Percentiles rank a stretch among this genome's conserved stretches.
phyloP scores from a whole-genome alignment of 2,797 vertebrate genomes.

The Onychomys arenicola region DNA sequence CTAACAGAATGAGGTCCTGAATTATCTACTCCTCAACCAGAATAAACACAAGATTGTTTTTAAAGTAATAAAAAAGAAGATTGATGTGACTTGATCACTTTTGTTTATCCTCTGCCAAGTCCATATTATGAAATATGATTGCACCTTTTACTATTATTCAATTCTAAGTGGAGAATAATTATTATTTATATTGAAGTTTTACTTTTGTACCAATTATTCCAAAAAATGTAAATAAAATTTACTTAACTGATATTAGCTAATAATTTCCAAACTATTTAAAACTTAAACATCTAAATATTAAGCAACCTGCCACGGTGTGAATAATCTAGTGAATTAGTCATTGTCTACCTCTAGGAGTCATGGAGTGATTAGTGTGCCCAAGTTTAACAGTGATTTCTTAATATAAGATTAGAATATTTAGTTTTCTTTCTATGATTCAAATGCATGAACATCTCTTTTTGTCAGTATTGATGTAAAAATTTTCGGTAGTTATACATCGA shows the following conservation, averaged over 20 bases:
- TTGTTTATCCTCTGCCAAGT: neutral
- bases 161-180: neutral
- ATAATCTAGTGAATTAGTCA: neutral
- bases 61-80: neutral
- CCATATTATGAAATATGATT: neutral
- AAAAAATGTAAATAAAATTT: neutral
- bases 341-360: neutral
- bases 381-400: neutral
- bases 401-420: neutral
- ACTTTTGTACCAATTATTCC: neutral
- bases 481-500: constrained; percentile 41
- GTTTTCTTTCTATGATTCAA: neutral
- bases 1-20: neutral
- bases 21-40: neutral
- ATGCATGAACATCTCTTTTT: neutral
- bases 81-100: neutral
- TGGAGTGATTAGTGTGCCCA: neutral
- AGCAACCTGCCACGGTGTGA: neutral
- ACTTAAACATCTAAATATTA: neutral
- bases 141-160: neutral
- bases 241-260: neutral
- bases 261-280: neutral
- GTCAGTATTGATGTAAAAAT: neutral
- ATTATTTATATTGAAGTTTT: neutral
- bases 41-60: neutral